These are phyloP conservation scores for Caiman crocodilus DNA, from an alignment of 2,797 vertebrate genomes.

Conservation along the genomic window DNA sequence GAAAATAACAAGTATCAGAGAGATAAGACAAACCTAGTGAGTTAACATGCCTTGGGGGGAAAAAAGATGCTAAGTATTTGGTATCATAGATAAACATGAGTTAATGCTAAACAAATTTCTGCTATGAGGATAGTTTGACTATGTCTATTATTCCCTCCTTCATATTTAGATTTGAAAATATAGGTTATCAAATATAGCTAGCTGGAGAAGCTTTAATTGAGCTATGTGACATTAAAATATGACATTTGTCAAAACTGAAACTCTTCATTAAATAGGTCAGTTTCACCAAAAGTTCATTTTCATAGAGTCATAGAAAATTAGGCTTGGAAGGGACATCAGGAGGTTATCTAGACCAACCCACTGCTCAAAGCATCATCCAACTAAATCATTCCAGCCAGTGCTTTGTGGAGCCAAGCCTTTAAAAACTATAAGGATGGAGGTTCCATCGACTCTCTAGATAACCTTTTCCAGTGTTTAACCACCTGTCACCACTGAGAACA, in stretches of 20 bases:
- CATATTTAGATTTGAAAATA: not conserved
- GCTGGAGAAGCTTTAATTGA: not conserved
- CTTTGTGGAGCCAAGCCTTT: too few relatives aligned
- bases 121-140: not conserved
- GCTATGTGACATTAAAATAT: not conserved
- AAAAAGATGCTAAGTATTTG: accelerated
- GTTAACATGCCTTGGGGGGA: not conserved
- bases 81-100: not conserved
- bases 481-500: too few relatives aligned
- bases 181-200: not conserved
- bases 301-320: not conserved
- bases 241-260: not conserved
- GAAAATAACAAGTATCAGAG: not conserved
- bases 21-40: not conserved
- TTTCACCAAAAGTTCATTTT: not conserved
- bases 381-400: too few relatives aligned
- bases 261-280: not conserved
- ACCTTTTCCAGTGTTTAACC: too few relatives aligned
- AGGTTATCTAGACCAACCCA: too few relatives aligned
- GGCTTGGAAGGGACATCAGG: too few relatives aligned
- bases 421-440: too few relatives aligned
- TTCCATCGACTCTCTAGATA: too few relatives aligned
- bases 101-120: accelerated
- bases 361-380: too few relatives aligned
- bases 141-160: not conserved